phyloP scores from a whole-genome alignment of 2,113 vertebrate species.

The Dolichallabes microphthalmus region DNA sequence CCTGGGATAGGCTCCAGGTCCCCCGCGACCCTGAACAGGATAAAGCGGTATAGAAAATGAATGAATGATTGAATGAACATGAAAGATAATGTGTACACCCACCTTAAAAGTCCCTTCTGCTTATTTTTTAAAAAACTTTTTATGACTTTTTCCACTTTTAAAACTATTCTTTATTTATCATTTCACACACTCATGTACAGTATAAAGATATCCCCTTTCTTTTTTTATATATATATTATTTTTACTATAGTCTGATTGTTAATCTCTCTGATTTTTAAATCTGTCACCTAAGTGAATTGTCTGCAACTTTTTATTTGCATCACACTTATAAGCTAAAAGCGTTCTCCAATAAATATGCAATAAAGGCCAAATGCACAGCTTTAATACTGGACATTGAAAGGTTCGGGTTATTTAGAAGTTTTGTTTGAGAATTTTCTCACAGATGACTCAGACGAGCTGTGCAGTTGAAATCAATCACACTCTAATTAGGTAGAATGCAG shows the following conservation, averaged over 20 bases:
- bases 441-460: conserved; percentile 20
- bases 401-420: conserved; percentile 2
- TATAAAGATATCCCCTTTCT: background rate
- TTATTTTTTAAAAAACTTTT: background rate
- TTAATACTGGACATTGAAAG: conserved; percentile 14
- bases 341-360: conserved; percentile 23
- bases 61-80: too few relatives aligned
- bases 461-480: conserved; percentile 44
- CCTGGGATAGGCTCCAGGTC: too few relatives aligned
- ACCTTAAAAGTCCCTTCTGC: background rate
- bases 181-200: background rate
- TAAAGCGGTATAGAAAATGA: too few relatives aligned
- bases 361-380: background rate
- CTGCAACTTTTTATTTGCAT: background rate
- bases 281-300: background rate
- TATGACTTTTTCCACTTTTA: background rate
- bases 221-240: background rate
- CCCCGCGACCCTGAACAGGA: too few relatives aligned
- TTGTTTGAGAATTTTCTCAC: conserved; percentile 17
- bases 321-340: conserved; percentile 9
- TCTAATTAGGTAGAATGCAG: conserved; percentile 39
- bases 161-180: background rate
- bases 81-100: background rate
- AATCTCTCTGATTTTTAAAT: background rate
- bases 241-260: background rate